Percentiles rank a stretch among this genome's conserved stretches.
Conservation (phyloP, 2,797 vertebrate species). For the Cygnus olor region DNA sequence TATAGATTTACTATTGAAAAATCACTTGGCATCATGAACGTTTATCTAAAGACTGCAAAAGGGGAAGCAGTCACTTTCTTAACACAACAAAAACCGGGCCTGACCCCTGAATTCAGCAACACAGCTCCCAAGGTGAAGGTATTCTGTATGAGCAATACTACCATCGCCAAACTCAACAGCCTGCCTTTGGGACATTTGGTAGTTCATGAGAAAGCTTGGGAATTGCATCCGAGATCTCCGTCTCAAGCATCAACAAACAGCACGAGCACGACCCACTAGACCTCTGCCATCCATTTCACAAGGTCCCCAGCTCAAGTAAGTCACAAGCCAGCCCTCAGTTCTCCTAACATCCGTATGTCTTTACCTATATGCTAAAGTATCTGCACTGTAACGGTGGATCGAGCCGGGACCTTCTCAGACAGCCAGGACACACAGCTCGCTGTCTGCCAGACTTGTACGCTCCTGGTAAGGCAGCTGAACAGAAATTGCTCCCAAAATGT, state of each 20-base stretch:
- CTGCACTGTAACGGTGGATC: background rate
- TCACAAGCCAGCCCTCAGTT: background rate
- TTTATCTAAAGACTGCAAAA: background rate
- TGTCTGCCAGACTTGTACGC: background rate
- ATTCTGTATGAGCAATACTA: rapidly evolving
- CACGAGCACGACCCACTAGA: background rate
- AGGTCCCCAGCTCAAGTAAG: background rate
- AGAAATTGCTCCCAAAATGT: background rate
- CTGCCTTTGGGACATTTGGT: background rate
- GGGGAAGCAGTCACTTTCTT: background rate
- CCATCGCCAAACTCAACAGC: background rate
- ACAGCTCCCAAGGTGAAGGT: background rate
- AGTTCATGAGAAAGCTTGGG: background rate
- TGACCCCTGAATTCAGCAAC: background rate
- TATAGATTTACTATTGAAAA: background rate
- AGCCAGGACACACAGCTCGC: background rate
- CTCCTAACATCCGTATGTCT: background rate
- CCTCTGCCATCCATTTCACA: background rate
- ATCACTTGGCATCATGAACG: background rate
- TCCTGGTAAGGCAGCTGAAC: background rate
- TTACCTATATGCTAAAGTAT: background rate
- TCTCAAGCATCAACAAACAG: background rate
- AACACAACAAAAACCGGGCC: background rate
- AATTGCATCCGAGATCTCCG: background rate
- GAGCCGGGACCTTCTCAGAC: background rate